Evolutionary conservation across 2,888 invertebrate species (phyloP).

Genomic region (Conus canariensis): DNA sequence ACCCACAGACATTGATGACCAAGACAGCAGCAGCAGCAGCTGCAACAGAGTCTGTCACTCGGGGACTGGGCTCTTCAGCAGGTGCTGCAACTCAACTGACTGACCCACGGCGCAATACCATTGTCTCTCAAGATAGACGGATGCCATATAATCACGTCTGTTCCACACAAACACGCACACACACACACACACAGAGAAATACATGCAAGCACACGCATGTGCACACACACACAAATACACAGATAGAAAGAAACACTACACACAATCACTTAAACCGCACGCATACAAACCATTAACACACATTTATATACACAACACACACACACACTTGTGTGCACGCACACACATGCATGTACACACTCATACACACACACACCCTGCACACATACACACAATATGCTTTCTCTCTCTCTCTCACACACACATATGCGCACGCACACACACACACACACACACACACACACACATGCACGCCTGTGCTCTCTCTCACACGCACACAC

Average conservation of each 20-base stretch:
- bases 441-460: slow-evolving; percentile 18
- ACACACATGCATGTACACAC: not conserved
- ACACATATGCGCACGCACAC: not conserved
- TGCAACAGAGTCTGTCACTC: no score
- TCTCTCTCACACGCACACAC: not conserved
- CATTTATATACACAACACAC: not conserved
- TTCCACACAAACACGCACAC: not conserved
- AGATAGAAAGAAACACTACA: not conserved
- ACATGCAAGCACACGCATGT: not conserved
- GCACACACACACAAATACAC: slow-evolving; percentile 14
- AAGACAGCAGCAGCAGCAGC: no score
- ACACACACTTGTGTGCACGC: not conserved
- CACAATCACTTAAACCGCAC: not conserved
- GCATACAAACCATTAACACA: slow-evolving; percentile 20
- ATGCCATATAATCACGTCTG: no score
- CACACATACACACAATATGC: not conserved
- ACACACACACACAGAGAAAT: not conserved
- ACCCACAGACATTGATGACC: no score
- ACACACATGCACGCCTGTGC: not conserved
- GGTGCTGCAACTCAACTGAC: no score
- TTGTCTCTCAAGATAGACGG: no score
- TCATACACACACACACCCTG: not conserved
- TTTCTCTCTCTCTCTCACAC: not conserved
- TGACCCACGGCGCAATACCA: no score
- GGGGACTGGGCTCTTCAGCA: no score